These are phyloP conservation scores for Anaspis maculata DNA, from an alignment of 2,888 invertebrate genomes.

Conservation along the genomic window DNA sequence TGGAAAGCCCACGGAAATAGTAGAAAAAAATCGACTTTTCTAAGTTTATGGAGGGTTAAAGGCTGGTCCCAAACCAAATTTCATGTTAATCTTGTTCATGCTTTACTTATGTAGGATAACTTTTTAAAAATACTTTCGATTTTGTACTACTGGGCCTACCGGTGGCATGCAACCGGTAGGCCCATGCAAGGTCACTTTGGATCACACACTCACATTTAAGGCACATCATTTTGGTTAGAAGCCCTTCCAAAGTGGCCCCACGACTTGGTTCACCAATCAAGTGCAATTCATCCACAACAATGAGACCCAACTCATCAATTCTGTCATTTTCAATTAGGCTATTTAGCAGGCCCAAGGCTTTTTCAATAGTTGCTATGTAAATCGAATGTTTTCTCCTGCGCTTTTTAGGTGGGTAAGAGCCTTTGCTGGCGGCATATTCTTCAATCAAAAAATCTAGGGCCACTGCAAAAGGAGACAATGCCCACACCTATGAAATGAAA, in stretches of 20 bases:
- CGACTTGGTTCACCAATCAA: slow-evolving; percentile 81
- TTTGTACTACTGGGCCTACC: no score
- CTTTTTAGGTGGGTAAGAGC: slow-evolving; percentile 70
- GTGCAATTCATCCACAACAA: slow-evolving; percentile 87
- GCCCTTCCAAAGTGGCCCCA: slow-evolving; percentile 77
- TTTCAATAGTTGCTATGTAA: slow-evolving; percentile 92
- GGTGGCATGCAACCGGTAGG: no score
- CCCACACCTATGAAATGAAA: slow-evolving; percentile 68
- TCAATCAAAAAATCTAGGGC: slow-evolving; percentile 83
- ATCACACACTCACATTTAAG: no score
- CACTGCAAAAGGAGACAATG: slow-evolving; percentile 79
- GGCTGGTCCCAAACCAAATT: no score
- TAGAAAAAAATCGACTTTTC: no score
- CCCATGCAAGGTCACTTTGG: no score
- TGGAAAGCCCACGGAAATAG: no score
- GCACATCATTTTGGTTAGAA: slow-evolving; percentile 71
- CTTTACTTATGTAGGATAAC: no score
- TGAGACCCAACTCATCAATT: slow-evolving; percentile 68
- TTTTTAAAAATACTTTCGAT: no score
- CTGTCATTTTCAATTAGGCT: slow-evolving; percentile 73
- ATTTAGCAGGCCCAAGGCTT: slow-evolving; percentile 77
- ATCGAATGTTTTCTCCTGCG: slow-evolving; percentile 67
- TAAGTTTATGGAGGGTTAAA: no score
- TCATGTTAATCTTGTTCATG: no score
- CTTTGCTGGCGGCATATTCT: slow-evolving; percentile 91